Base-by-base conservation (phyloP, 2,797 vertebrate species). In the Amniataba percoides region DNA sequence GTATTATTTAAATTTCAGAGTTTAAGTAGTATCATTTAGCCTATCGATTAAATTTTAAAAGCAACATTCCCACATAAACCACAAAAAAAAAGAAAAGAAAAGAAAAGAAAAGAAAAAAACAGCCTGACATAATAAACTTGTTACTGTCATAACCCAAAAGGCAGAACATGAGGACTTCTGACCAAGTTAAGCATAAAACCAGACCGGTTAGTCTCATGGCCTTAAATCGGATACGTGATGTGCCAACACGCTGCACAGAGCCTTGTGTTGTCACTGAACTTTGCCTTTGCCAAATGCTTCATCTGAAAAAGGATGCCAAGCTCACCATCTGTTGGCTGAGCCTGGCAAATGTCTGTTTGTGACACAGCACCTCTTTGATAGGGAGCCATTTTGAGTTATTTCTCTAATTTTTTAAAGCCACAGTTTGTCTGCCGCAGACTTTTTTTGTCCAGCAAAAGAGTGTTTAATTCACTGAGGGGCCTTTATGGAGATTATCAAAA, bases 271-370 rank as follows among this genome's bases (percentile, higher is more conserved):
- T 82, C 60, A 51, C 75, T 87, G 78, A 90, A 79, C 86, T 90
- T 81, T 80, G 77, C 76, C 58, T 86, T 61, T 51, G 63, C 76
- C 84, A 82, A 77, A 68, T 49, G 63, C 81, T 43, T 64, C 5
- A 3, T 64, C 48, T 69, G 27, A 31, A 78, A 77, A 87, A 84
- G 51, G 81, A 83, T 78, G 87, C 85, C 88, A 90, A 87, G 88
- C 77, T 87, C 87, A 86, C 92, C 90, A 89, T 91, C 89, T 93
- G 89, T 89, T 82, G 83, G 87, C 75, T 61, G 72, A 84, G 67
- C 39, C 69, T 40, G 70, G 81, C 52, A 88, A 85, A 83, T 71
- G 68, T 82, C 73, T 63, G 67, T 63, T 71, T 68, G 59, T 83
- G 82, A 85, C 87, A 87, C 61, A 79, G 74, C 62, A 67, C 31